Conservation (phyloP, 2,888 invertebrate species). For the Tachina grossa region DNA sequence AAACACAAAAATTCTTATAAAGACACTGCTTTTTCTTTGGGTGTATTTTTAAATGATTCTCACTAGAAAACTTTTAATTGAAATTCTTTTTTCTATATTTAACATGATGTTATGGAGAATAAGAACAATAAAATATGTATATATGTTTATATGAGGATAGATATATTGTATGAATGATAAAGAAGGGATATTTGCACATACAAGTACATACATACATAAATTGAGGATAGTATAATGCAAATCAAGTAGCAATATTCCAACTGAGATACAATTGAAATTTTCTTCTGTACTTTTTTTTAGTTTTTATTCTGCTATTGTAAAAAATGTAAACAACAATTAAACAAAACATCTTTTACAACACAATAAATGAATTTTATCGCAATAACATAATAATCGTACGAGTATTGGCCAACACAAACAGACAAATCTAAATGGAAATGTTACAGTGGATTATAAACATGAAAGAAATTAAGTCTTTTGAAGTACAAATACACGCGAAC, state of each 20-base stretch:
- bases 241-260: conserved; percentile 22
- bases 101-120: conserved; percentile 17
- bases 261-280: conserved; percentile 34
- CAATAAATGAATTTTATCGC: conserved; percentile 48
- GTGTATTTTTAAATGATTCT: conserved; percentile 28
- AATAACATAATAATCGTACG: conserved; percentile 20
- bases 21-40: neutral
- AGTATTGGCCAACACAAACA: conserved; percentile 1
- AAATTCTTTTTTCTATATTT: conserved; percentile 29
- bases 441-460: conserved; percentile 12
- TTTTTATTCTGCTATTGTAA: conserved; percentile 17
- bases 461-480: conserved; percentile 30
- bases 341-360: conserved; percentile 31
- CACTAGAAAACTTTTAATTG: conserved; percentile 8
- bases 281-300: neutral
- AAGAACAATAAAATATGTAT: conserved; percentile 33
- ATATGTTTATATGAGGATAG: conserved; percentile 52
- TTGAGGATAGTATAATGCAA: conserved; percentile 17
- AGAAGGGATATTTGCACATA: conserved; percentile 19
- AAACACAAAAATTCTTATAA: too few species aligned
- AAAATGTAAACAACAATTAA: conserved; percentile 62
- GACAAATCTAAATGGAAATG: neutral
- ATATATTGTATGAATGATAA: conserved; percentile 35
- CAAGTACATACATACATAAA: conserved; percentile 10
- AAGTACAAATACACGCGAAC: conserved; percentile 10